These are phyloP conservation scores for Ommatoiulus sabulosus DNA, from an alignment of 2,888 invertebrate species.

Conservation along the genomic window DNA sequence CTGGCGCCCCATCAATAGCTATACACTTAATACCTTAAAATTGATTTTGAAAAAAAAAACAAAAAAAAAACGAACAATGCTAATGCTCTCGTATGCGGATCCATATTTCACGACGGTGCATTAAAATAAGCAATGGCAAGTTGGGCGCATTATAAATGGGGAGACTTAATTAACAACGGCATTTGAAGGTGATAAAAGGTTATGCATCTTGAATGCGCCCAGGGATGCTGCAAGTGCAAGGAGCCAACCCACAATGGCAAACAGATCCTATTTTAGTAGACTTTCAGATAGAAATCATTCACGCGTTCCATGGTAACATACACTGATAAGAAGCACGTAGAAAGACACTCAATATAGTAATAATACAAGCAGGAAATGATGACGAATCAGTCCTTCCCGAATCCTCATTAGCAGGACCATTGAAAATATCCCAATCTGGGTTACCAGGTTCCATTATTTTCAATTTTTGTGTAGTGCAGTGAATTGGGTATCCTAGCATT, in stretches of 20 bases:
- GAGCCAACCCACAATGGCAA: not conserved
- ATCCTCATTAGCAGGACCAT: not conserved
- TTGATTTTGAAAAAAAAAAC: conserved; percentile 16
- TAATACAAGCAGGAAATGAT: conserved; percentile 13
- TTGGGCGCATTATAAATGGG: not conserved
- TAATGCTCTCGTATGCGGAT: not conserved
- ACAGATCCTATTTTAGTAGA: not conserved
- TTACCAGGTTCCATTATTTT: conserved; percentile 26
- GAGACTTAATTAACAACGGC: conserved; percentile 37
- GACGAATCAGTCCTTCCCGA: not conserved
- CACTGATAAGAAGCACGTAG: not conserved
- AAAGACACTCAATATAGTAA: not conserved
- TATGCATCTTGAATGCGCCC: not conserved
- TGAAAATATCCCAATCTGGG: not conserved
- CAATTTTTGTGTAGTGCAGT: not conserved
- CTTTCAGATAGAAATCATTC: not conserved
- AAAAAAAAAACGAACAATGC: not conserved
- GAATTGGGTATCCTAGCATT: not conserved
- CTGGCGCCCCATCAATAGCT: conserved; percentile 18
- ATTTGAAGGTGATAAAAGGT: conserved; percentile 45
- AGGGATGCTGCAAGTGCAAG: not conserved
- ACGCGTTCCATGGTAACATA: not conserved
- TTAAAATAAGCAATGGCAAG: conserved; percentile 24
- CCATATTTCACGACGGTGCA: conserved; percentile 26
- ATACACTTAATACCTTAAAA: conserved; percentile 28